A percentile compares a stretch with the other conserved stretches of the same genome.
Evolutionary conservation across 1,140 invertebrate genomes (phyloP).

Genomic region (Aphelinus certus): DNA sequence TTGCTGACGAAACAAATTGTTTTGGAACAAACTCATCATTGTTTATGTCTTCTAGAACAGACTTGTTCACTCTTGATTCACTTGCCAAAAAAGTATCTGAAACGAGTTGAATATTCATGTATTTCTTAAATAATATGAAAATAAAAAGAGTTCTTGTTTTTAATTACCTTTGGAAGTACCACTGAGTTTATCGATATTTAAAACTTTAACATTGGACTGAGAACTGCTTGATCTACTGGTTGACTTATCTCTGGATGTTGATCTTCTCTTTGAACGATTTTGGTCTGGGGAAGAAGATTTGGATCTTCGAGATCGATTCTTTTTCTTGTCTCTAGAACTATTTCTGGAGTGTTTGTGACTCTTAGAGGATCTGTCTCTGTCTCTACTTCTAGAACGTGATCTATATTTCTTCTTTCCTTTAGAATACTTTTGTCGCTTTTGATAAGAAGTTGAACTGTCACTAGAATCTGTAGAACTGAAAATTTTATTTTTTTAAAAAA

Average conservation of each 20-base stretch:
- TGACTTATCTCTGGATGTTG: slow-evolving; percentile 60
- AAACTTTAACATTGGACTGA: slow-evolving; percentile 56
- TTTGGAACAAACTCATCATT: slow-evolving; percentile 60
- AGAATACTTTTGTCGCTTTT: slow-evolving; percentile 55
- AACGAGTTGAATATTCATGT: neutral
- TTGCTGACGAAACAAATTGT: slow-evolving; percentile 56
- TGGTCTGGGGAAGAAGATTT: slow-evolving; percentile 57
- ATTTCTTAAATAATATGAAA: neutral
- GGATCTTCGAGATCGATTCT: slow-evolving; percentile 49
- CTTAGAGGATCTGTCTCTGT: slow-evolving; percentile 51
- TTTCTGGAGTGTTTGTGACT: slow-evolving; percentile 54
- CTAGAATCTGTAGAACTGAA: slow-evolving; percentile 59
- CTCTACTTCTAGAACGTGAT: slow-evolving; percentile 58
- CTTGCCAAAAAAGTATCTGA: slow-evolving; percentile 58
- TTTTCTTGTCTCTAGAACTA: slow-evolving; percentile 58
- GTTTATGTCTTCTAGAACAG: slow-evolving; percentile 62
- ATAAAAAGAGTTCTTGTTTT: neutral
- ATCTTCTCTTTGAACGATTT: slow-evolving; percentile 54
- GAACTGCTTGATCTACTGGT: slow-evolving; percentile 61
- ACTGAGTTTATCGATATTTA: slow-evolving; percentile 48
- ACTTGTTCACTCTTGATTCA: slow-evolving; percentile 55
- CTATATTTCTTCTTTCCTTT: slow-evolving; percentile 56
- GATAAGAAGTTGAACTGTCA: slow-evolving; percentile 56
- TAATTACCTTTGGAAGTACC: slow-evolving; percentile 53
- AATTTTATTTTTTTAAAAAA: neutral